These are phyloP conservation scores for Squalus acanthias DNA, from an alignment of 2,797 vertebrate species.

Conservation along the genomic window DNA sequence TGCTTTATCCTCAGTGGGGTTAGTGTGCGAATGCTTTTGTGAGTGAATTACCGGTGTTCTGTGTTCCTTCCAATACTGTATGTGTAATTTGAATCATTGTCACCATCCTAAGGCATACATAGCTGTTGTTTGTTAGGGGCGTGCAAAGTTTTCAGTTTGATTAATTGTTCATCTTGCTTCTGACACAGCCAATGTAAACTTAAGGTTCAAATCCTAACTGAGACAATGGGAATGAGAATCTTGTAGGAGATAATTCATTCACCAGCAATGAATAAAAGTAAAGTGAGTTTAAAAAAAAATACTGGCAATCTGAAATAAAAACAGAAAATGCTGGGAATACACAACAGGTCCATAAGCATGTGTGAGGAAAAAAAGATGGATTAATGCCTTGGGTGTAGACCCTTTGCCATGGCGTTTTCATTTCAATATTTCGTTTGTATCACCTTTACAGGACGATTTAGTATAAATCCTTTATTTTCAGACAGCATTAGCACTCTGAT, in stretches of 20 bases:
- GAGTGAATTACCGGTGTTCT: constrained; percentile 18
- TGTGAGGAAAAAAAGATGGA: not conserved
- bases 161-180: not conserved
- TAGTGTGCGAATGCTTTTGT: not conserved
- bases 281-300: not conserved
- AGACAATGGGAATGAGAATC: not conserved
- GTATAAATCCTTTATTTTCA: not conserved
- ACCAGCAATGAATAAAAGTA: not conserved
- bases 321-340: not conserved
- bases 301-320: not conserved
- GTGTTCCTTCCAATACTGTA: constrained; percentile 15
- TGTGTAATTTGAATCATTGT: not conserved
- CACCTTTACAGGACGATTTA: not conserved
- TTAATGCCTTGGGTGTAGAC: no score
- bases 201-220: not conserved
- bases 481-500: not conserved
- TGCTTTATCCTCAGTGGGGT: not conserved
- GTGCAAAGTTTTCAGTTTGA: not conserved
- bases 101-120: not conserved
- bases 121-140: not conserved
- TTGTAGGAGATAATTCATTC: not conserved
- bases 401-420: not conserved
- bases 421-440: not conserved
- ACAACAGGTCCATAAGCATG: not conserved
- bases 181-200: no score